Conservation (phyloP, 2,113 vertebrate species). For the Mesitornis unicolor region DNA sequence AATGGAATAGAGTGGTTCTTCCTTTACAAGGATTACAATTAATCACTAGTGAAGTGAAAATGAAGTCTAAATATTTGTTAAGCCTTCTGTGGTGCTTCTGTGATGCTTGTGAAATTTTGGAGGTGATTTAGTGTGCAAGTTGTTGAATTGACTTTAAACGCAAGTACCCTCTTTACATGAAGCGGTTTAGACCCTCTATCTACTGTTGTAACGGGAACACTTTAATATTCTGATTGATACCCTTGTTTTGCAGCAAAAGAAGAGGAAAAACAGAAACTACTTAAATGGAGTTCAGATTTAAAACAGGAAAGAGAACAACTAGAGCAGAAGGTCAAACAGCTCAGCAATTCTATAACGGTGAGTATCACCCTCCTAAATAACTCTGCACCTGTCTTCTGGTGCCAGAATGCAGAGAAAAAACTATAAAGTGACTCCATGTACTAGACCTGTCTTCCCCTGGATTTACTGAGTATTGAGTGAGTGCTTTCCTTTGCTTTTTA, state of each 20-base stretch:
- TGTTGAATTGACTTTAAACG: not conserved
- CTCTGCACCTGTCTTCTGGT: not conserved
- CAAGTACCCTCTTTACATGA: not conserved
- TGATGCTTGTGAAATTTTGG: not conserved
- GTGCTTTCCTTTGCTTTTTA: not conserved
- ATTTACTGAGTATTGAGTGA: not conserved
- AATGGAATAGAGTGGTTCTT: not conserved
- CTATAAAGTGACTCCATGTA: not conserved
- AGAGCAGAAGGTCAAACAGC: slow-evolving; percentile 95
- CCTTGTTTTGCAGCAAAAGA: slow-evolving; percentile 87
- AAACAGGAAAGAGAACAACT: slow-evolving; percentile 95
- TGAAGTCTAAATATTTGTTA: not conserved
- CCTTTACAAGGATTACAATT: not conserved
- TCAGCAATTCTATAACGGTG: slow-evolving; percentile 95
- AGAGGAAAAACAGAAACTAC: slow-evolving; percentile 96
- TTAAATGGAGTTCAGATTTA: slow-evolving; percentile 97
- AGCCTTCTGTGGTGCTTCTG: not conserved
- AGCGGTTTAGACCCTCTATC: not conserved
- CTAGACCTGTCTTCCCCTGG: not conserved
- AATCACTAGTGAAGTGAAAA: not conserved
- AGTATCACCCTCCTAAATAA: slow-evolving; percentile 49
- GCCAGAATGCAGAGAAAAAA: not conserved
- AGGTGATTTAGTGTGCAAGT: not conserved
- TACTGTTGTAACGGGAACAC: not conserved
- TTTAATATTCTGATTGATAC: not conserved